A percentile compares a stretch with the other conserved stretches of the same genome.
phyloP scores from a whole-genome alignment of 1,140 invertebrate genomes.

The Pemphigus obesinymphae region DNA sequence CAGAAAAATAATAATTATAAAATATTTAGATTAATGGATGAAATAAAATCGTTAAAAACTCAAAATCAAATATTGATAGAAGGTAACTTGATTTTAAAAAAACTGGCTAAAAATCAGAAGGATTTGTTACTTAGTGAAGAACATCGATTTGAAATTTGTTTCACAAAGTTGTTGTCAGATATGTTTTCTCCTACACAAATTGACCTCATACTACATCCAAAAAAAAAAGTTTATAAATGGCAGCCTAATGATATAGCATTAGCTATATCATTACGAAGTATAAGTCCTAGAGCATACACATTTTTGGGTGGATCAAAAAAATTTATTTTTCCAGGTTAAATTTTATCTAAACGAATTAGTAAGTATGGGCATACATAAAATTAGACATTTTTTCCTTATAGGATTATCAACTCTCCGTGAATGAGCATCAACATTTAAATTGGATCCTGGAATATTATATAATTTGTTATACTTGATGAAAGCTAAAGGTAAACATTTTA shows the following conservation, averaged over 20 bases:
- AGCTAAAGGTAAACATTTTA: too few species aligned
- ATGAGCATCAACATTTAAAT: too few species aligned
- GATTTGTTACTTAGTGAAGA: neutral
- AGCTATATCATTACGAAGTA: constrained; percentile 9
- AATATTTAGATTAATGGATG: too few species aligned
- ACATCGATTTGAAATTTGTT: neutral
- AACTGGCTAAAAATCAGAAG: neutral
- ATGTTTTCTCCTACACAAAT: neutral
- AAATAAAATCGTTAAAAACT: neutral
- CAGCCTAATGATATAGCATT: neutral
- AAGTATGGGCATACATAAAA: neutral
- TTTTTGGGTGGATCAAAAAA: neutral
- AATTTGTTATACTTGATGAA: too few species aligned
- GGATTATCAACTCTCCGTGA: too few species aligned
- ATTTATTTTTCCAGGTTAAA: neutral
- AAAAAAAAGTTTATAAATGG: neutral
- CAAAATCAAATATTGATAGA: neutral
- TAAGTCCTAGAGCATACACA: neutral
- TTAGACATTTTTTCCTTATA: neutral
- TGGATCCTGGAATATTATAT: too few species aligned
- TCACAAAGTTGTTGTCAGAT: neutral
- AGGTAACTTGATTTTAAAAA: neutral
- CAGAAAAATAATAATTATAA: too few species aligned
- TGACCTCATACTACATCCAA: neutral
- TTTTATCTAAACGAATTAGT: neutral